Percentiles rank a stretch among this genome's conserved stretches.
These are phyloP conservation scores for Esox lucius DNA, from an alignment of 2,797 vertebrate genomes.

Conservation along the genomic window DNA sequence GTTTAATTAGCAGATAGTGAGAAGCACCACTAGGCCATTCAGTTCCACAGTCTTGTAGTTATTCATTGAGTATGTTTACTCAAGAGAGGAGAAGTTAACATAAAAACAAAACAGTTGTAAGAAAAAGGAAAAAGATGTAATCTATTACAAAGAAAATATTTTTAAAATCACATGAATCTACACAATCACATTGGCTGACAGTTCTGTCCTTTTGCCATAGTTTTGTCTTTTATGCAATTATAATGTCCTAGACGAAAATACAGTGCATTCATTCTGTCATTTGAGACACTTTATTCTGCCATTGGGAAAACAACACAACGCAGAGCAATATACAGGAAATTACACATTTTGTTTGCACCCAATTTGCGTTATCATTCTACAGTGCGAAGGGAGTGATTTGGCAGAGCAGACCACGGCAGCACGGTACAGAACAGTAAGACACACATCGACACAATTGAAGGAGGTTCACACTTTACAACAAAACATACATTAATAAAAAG, in stretches of 20 bases:
- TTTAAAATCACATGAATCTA: constrained; percentile 27
- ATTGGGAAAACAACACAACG: constrained; percentile 5
- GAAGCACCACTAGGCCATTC: constrained; percentile 48
- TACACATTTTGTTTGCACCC: constrained; percentile 21
- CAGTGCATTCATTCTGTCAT: constrained; percentile 1
- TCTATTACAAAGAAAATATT: constrained; percentile 34
- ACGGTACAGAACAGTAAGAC: constrained; percentile 28
- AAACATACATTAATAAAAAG: constrained; percentile 17
- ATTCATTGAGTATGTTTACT: constrained; percentile 37
- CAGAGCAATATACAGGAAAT: constrained; percentile 6
- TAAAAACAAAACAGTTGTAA: constrained; percentile 48
- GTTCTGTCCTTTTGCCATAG: constrained; percentile 14
- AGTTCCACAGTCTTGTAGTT: constrained; percentile 52
- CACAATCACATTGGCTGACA: constrained; percentile 14
- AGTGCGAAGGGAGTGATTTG: constrained; percentile 8
- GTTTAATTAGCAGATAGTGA: constrained; percentile 66
- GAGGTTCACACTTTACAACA: constrained; percentile 30
- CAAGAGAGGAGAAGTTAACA: constrained; percentile 23
- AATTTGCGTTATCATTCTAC: constrained; percentile 17
- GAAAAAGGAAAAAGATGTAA: constrained; percentile 25
- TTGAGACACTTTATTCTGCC: constrained; percentile 15
- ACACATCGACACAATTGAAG: constrained; percentile 23
- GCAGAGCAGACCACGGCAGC: constrained; percentile 16
- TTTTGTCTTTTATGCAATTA: constrained; percentile 11
- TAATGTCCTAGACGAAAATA: constrained; percentile 10